A percentile compares a stretch with the other conserved stretches of the same genome.
Evolutionary conservation across 2,888 invertebrate species (phyloP).

Genomic region (Myopa testacea): DNA sequence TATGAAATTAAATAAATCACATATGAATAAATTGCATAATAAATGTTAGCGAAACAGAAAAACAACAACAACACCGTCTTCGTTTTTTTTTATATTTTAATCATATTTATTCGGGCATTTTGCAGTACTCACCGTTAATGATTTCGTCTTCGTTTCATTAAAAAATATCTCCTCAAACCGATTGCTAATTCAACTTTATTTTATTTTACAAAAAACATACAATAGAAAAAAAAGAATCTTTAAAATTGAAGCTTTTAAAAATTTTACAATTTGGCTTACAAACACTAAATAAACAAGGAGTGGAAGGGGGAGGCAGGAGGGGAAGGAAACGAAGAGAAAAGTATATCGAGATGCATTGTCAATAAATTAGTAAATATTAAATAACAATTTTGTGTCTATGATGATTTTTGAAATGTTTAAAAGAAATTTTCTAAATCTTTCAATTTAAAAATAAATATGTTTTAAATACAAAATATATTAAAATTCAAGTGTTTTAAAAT

Average conservation of each 20-base stretch:
- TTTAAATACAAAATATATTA: slow-evolving; percentile 27
- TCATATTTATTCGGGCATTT: too few species aligned
- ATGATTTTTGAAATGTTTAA: slow-evolving; percentile 32
- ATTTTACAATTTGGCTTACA: background rate
- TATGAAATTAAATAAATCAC: too few species aligned
- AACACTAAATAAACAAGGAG: background rate
- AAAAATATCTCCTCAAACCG: background rate
- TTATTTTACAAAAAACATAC: slow-evolving; percentile 22
- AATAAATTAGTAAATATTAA: slow-evolving; percentile 36
- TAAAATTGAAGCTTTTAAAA: background rate
- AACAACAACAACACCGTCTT: too few species aligned
- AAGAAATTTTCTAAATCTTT: slow-evolving; percentile 13
- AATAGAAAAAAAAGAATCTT: background rate
- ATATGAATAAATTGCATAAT: too few species aligned
- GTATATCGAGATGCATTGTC: slow-evolving; percentile 11
- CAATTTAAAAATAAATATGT: background rate
- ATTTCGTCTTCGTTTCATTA: too few species aligned
- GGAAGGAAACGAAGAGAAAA: background rate
- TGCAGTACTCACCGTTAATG: too few species aligned
- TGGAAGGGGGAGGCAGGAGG: too few species aligned
- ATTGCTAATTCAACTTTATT: slow-evolving; percentile 33
- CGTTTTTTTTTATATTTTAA: too few species aligned
- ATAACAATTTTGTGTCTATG: slow-evolving; percentile 37
- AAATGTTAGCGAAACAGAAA: too few species aligned
- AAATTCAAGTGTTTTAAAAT: slow-evolving; percentile 2